These are phyloP conservation scores for Perithous albicinctus DNA, from an alignment of 2,888 invertebrate species.

Conservation along the genomic window DNA sequence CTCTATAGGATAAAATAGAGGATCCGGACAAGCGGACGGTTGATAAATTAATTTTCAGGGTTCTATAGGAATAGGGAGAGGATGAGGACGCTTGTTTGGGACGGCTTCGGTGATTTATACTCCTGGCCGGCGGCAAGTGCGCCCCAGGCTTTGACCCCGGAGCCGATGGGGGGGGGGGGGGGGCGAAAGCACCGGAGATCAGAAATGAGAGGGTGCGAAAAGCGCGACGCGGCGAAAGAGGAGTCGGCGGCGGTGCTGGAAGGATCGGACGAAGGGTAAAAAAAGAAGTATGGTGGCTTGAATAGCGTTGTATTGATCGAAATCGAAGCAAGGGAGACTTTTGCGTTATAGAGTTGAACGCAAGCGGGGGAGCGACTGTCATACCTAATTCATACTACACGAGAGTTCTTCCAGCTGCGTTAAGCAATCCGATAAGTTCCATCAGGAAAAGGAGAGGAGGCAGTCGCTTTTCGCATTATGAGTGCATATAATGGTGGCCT, in stretches of 20 bases:
- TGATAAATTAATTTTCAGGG: constrained; percentile 76
- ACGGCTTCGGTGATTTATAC: constrained; percentile 75
- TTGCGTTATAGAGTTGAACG: constrained; percentile 66
- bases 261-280: constrained; percentile 34
- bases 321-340: constrained; percentile 79
- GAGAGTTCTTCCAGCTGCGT: constrained; percentile 68
- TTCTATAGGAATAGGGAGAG: constrained; percentile 37
- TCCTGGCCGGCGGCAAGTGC: constrained; percentile 59
- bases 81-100: constrained; percentile 71
- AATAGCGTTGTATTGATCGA: constrained; percentile 79
- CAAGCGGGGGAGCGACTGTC: constrained; percentile 69
- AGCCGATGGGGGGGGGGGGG: constrained; percentile 56
- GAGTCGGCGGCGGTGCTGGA: constrained; percentile 29
- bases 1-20: constrained; percentile 1
- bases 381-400: constrained; percentile 78
- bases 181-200: constrained; percentile 39
- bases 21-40: background rate
- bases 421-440: constrained; percentile 55
- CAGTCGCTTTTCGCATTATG: background rate
- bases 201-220: constrained; percentile 65
- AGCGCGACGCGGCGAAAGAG: constrained; percentile 39
- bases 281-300: constrained; percentile 65
- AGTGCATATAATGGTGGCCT: background rate
- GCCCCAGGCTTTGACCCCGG: constrained; percentile 74
- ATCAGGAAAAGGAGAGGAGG: too few relatives aligned